Evolutionary conservation across 1,140 invertebrate species (phyloP).

Genomic region (Brachionus rubens): DNA sequence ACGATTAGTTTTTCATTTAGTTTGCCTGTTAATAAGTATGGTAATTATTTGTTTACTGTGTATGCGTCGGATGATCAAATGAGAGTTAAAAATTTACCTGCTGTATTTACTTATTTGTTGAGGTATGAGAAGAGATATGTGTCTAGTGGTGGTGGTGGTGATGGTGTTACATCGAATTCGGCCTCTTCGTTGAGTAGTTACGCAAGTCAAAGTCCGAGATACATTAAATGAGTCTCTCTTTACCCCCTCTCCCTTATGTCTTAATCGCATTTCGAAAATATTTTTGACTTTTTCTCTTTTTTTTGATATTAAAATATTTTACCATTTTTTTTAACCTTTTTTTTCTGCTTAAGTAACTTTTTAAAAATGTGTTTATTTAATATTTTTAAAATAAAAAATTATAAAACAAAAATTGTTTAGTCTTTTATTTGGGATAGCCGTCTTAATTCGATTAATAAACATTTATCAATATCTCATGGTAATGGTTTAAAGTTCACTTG

Average conservation of each 20-base stretch:
- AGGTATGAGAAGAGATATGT: slow-evolving; percentile 30
- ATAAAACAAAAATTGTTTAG: no score
- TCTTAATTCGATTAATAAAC: no score
- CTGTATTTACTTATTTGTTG: slow-evolving; percentile 41
- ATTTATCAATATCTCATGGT: no score
- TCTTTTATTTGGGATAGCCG: no score
- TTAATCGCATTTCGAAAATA: background rate
- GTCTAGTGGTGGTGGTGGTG: background rate
- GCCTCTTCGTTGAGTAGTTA: slow-evolving; percentile 21
- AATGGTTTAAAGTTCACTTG: no score
- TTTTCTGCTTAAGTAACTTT: no score
- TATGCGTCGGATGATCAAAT: slow-evolving; percentile 19
- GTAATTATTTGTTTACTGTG: slow-evolving; percentile 43
- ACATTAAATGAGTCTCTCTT: background rate
- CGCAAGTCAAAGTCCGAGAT: background rate
- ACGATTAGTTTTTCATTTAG: slow-evolving; percentile 29
- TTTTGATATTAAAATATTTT: no score
- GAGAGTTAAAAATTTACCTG: slow-evolving; percentile 4
- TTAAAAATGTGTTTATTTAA: no score
- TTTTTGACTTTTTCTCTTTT: no score
- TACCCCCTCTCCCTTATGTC: background rate
- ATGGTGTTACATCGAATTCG: slow-evolving; percentile 2
- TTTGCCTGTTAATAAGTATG: background rate
- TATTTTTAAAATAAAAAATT: no score
- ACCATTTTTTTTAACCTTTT: no score